Evolutionary conservation across 1,140 invertebrate species (phyloP).

Genomic region (Stegodyphus mimosarum): DNA sequence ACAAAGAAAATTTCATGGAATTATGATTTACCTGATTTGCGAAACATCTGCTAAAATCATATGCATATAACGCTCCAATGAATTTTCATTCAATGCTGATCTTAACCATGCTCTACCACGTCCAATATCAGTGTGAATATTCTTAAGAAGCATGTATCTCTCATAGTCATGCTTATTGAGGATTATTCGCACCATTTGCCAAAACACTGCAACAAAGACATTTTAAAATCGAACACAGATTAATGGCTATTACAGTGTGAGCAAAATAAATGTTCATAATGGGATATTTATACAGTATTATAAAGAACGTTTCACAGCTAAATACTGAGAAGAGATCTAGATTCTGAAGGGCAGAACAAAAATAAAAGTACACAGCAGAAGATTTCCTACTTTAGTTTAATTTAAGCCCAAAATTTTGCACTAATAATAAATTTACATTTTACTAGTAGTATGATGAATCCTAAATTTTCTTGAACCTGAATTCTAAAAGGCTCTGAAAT

Average conservation of each 20-base stretch:
- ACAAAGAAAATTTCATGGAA: too few relatives aligned
- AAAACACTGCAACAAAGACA: constrained; percentile 68
- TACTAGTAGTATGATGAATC: too few relatives aligned
- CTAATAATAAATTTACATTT: too few relatives aligned
- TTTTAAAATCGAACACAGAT: background rate
- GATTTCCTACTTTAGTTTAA: too few relatives aligned
- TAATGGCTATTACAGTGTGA: too few relatives aligned
- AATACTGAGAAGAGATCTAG: too few relatives aligned
- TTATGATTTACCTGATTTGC: constrained; percentile 41
- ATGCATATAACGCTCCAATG: constrained; percentile 84
- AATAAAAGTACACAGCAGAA: too few relatives aligned
- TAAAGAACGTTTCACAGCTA: too few relatives aligned
- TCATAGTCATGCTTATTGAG: constrained; percentile 88
- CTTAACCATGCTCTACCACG: constrained; percentile 83
- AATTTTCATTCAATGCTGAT: constrained; percentile 87
- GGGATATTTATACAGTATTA: background rate
- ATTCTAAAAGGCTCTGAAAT: too few relatives aligned
- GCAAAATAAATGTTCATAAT: background rate
- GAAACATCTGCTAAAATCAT: constrained; percentile 76
- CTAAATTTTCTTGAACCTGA: too few relatives aligned
- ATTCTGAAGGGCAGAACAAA: too few relatives aligned
- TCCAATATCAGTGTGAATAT: constrained; percentile 83
- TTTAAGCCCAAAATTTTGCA: too few relatives aligned
- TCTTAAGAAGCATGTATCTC: constrained; percentile 82
- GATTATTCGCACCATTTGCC: constrained; percentile 71